Evolutionary conservation across 2,797 vertebrate genomes (phyloP).

Genomic region (Poecilia picta): DNA sequence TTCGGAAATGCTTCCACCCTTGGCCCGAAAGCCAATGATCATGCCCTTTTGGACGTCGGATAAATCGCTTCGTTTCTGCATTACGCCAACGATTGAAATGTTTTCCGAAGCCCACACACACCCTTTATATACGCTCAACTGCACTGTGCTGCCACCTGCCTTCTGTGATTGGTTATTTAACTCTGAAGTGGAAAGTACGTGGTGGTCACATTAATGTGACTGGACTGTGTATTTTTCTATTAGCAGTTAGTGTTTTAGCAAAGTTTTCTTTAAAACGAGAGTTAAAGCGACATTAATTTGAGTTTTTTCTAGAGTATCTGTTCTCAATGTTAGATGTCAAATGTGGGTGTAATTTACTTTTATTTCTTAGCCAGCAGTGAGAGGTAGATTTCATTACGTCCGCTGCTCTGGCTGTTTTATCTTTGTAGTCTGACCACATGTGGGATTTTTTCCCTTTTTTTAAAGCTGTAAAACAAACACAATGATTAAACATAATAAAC

Average conservation of each 20-base stretch:
- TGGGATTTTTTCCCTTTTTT: background rate
- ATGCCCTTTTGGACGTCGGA: too few relatives aligned
- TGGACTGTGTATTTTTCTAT: background rate
- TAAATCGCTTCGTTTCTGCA: too few relatives aligned
- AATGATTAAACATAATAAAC: background rate
- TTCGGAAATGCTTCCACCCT: too few relatives aligned
- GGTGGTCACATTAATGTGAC: too few relatives aligned
- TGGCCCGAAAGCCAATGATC: too few relatives aligned
- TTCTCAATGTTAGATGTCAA: background rate
- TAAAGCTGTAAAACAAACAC: background rate
- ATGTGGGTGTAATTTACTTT: background rate
- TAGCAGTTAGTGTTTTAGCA: background rate
- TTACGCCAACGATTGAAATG: too few relatives aligned
- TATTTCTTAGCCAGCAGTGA: background rate
- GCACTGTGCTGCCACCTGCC: too few relatives aligned
- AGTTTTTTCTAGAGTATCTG: background rate
- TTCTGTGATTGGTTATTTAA: too few relatives aligned
- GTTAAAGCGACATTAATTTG: background rate
- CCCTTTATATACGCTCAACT: too few relatives aligned
- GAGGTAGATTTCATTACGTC: background rate
- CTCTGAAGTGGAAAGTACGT: too few relatives aligned
- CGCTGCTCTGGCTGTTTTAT: slow-evolving; percentile 3
- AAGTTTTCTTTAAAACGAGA: background rate
- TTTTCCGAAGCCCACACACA: too few relatives aligned
- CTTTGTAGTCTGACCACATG: background rate